Conservation (phyloP, 35 echinoderm and acorn worm species). For the Apostichopus californicus region DNA sequence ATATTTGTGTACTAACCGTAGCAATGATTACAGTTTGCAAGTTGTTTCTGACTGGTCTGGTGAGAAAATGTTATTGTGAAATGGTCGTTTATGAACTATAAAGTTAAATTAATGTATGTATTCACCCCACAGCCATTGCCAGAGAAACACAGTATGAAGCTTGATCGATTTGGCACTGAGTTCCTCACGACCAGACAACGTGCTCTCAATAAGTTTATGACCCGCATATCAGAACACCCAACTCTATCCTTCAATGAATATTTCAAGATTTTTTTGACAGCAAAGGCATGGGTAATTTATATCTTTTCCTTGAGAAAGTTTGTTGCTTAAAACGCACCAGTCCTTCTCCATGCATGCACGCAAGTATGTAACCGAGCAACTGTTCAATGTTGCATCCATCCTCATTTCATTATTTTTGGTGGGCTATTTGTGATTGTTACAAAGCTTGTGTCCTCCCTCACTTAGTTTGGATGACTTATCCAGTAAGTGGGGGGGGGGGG, state of each 20-base stretch:
- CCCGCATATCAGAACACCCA: constrained; percentile 86
- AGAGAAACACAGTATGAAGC: constrained; percentile 92
- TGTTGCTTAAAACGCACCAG: constrained; percentile 31
- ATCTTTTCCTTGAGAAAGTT: constrained; percentile 46
- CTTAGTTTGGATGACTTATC: no score
- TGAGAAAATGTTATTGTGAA: no score
- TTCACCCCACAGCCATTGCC: constrained; percentile 81
- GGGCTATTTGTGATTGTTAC: not conserved
- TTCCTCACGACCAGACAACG: constrained; percentile 73
- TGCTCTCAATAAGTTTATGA: constrained; percentile 90
- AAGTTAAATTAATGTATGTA: not conserved
- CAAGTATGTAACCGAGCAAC: constrained; percentile 8
- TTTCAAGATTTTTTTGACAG: constrained; percentile 94
- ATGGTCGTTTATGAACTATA: no score
- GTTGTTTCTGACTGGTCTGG: no score
- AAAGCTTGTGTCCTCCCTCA: not conserved
- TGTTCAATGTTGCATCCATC: not conserved
- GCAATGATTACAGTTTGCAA: no score
- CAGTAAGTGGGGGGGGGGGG: no score
- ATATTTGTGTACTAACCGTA: no score
- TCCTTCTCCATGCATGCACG: constrained; percentile 51
- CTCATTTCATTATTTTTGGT: not conserved
- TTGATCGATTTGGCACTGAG: constrained; percentile 76
- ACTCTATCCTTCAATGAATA: constrained; percentile 91
- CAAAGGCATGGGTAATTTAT: constrained; percentile 99